phyloP scores from a whole-genome alignment of 2,888 invertebrate genomes.

The Congeria kusceri region DNA sequence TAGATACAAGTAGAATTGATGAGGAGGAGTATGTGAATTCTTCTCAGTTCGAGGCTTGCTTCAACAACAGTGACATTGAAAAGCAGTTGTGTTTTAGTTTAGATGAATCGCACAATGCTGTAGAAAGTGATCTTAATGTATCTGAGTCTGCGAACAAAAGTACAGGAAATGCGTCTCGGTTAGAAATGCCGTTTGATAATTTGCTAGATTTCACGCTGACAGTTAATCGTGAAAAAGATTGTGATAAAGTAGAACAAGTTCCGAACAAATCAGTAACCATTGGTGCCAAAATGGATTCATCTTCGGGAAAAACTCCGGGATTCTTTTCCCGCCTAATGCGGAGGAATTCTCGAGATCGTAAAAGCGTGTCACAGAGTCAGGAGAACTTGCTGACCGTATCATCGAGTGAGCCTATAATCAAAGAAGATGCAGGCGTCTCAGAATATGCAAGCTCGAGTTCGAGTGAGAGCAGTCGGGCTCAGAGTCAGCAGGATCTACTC shows the following conservation, averaged over 20 bases:
- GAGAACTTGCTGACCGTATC: conserved; percentile 73
- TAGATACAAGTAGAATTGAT: conserved; percentile 43
- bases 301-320: conserved; percentile 66
- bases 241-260: conserved; percentile 40
- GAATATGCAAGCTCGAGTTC: conserved; percentile 59
- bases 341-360: conserved; percentile 77
- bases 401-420: conserved; percentile 65
- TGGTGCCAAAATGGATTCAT: conserved; percentile 38
- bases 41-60: conserved; percentile 10
- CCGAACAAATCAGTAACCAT: conserved; percentile 28
- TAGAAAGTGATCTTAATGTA: background rate
- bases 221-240: conserved; percentile 24
- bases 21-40: conserved; percentile 62
- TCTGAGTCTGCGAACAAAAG: background rate
- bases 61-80: conserved; percentile 9
- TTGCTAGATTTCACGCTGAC: conserved; percentile 55
- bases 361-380: conserved; percentile 75
- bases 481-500: conserved; percentile 73
- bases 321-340: conserved; percentile 78
- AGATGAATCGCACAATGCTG: conserved; percentile 19
- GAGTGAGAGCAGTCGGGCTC: conserved; percentile 57
- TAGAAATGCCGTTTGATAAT: conserved; percentile 65
- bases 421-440: conserved; percentile 50
- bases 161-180: background rate
- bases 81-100: conserved; percentile 23